Conservation (phyloP, 2,888 invertebrate species). For the Gymnocheta viridis region DNA sequence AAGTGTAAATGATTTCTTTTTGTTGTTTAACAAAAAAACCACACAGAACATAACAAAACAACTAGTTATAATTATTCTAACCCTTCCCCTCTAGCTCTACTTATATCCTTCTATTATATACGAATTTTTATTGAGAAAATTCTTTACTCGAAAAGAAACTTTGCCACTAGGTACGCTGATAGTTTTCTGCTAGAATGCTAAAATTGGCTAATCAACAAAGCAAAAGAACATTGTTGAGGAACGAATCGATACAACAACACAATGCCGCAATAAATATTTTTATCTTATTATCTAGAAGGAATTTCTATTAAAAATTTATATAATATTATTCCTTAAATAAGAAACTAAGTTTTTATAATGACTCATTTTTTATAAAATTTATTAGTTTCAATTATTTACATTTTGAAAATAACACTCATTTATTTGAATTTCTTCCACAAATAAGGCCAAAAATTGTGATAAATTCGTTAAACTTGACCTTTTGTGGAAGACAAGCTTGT, state of each 20-base stretch:
- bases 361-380: constrained; percentile 53
- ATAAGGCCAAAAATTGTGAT: constrained; percentile 50
- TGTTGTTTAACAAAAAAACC: constrained; percentile 37
- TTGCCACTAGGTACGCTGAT: constrained; percentile 58
- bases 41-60: constrained; percentile 56
- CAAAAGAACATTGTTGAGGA: constrained; percentile 27
- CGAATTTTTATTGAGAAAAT: constrained; percentile 44
- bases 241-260: background rate
- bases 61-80: constrained; percentile 68
- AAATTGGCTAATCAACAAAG: background rate
- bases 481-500: constrained; percentile 38
- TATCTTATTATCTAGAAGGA: background rate
- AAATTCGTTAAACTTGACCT: constrained; percentile 46
- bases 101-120: background rate
- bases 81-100: constrained; percentile 27
- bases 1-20: constrained; percentile 68
- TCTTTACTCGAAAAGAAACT: constrained; percentile 57
- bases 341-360: constrained; percentile 62
- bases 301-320: constrained; percentile 15
- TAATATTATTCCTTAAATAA: background rate
- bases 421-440: constrained; percentile 9
- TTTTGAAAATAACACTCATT: background rate
- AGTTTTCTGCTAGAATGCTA: constrained; percentile 25
- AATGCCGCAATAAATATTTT: constrained; percentile 57
- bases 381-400: constrained; percentile 40